These are phyloP conservation scores for Tipula vernalis DNA, from an alignment of 2,888 invertebrate genomes.

Conservation along the genomic window DNA sequence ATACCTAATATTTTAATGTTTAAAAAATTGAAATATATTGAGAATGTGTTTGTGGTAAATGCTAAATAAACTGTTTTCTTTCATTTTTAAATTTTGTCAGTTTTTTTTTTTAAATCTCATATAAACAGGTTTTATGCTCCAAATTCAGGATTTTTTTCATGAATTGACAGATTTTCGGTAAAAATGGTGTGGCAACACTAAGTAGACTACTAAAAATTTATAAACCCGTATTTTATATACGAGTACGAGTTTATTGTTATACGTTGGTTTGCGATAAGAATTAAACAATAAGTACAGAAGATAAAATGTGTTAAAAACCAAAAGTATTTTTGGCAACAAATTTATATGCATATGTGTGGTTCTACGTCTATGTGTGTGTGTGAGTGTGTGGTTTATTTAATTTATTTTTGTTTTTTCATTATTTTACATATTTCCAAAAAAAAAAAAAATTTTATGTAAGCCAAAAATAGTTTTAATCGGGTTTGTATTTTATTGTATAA, in stretches of 20 bases:
- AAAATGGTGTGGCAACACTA: no score
- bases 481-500: not conserved
- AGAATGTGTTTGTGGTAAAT: no score
- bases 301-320: not conserved
- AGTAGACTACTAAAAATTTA: no score
- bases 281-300: not conserved
- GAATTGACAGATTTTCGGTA: no score
- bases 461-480: not conserved
- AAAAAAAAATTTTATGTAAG: not conserved
- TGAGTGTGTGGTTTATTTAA: not conserved
- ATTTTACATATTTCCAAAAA: not conserved
- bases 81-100: no score
- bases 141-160: no score
- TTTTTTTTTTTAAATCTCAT: no score
- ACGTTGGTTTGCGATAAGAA: not conserved
- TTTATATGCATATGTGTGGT: not conserved
- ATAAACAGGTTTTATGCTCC: no score
- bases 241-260: not conserved
- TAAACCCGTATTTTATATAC: no score
- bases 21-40: no score
- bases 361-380: not conserved
- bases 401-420: not conserved
- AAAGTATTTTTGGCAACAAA: not conserved
- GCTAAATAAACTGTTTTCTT: no score
- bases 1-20: no score